These are phyloP conservation scores for Melieria omissa DNA, from an alignment of 2,888 invertebrate species.

Conservation along the genomic window DNA sequence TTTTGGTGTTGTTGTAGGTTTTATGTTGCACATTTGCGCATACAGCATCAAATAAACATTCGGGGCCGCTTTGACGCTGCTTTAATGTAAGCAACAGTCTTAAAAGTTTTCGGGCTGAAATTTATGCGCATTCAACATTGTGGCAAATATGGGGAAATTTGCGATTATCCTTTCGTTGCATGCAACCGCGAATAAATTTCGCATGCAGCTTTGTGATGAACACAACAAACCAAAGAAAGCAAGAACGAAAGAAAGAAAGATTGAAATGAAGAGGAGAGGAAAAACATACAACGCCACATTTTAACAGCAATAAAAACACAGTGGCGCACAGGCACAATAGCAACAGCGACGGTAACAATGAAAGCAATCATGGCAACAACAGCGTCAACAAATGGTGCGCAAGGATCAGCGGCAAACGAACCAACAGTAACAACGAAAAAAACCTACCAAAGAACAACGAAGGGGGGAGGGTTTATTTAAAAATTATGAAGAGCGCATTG, in stretches of 20 bases:
- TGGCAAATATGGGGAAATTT: slow-evolving; percentile 4
- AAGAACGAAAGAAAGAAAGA: background rate
- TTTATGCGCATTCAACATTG: background rate
- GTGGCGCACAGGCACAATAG: too few relatives aligned
- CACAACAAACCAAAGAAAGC: background rate
- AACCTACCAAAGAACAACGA: background rate
- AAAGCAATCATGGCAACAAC: background rate
- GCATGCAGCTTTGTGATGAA: background rate
- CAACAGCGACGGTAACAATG: background rate
- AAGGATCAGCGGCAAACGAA: background rate
- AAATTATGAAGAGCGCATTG: background rate
- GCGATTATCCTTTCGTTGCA: background rate
- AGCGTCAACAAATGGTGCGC: background rate
- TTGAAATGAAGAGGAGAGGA: too few relatives aligned
- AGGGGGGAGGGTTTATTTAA: background rate
- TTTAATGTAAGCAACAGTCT: background rate
- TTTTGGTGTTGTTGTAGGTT: too few relatives aligned
- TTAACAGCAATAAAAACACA: too few relatives aligned
- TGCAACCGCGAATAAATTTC: background rate
- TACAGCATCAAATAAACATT: too few relatives aligned
- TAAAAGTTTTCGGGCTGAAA: background rate
- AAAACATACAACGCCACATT: too few relatives aligned
- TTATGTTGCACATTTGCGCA: too few relatives aligned
- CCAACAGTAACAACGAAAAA: background rate
- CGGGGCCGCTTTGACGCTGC: too few relatives aligned